Conservation (phyloP, 2,113 vertebrate species). For the Anhinga anhinga region DNA sequence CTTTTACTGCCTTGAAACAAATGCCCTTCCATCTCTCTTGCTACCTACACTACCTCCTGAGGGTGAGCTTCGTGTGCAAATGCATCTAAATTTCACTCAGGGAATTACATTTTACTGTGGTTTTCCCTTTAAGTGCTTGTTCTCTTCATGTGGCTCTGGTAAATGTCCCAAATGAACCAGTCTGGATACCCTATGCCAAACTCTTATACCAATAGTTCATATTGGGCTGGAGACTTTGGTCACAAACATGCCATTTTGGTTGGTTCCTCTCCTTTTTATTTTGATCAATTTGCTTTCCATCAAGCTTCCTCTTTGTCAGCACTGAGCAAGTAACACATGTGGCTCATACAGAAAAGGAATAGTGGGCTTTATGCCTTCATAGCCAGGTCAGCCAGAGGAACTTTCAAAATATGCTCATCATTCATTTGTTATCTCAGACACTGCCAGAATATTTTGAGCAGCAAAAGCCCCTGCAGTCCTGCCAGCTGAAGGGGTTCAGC, state of each 20-base stretch:
- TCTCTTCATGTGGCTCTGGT: not conserved
- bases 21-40: not conserved
- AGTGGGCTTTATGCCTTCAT: not conserved
- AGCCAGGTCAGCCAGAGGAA: not conserved
- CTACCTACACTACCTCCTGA: not conserved
- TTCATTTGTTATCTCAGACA: constrained; percentile 1
- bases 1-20: not conserved
- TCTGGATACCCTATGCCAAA: not conserved
- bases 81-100: not conserved
- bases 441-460: constrained; percentile 24
- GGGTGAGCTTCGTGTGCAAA: not conserved
- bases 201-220: not conserved
- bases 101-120: not conserved
- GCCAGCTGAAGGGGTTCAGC: not conserved
- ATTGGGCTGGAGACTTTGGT: not conserved
- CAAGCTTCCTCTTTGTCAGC: not conserved
- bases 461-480: not conserved
- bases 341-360: not conserved
- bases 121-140: not conserved
- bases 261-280: not conserved
- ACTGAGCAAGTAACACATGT: not conserved
- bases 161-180: not conserved
- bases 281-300: not conserved
- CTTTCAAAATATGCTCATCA: not conserved
- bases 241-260: not conserved